Evolutionary conservation across 2,113 vertebrate species (phyloP), one percentile per base, ranked within the genome.

Genomic region (Esox niger): DNA sequence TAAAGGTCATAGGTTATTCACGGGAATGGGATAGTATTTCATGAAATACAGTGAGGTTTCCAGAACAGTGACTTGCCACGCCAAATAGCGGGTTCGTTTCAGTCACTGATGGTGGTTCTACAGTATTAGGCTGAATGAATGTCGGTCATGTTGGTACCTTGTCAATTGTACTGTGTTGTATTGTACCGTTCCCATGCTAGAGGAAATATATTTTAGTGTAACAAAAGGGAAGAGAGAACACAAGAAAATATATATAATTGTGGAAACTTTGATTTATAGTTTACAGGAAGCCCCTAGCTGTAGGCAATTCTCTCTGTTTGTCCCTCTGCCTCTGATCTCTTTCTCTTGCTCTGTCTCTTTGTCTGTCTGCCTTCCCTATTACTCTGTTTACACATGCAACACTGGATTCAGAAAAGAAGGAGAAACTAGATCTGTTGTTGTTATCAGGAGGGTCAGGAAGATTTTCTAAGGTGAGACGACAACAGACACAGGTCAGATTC

Each of bases 401-500:
- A n/a, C n/a, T n/a, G n/a, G n/a, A n/a, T n/a, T n/a, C n/a, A n/a
- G n/a, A n/a, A n/a, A 4, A 17, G 38, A 38, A 9, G 10, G 32
- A 38, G 35, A 38, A 13, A 43, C 13, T 43, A 43, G 38, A 43
- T 43, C 38, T 43, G 38, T 63, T 35, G 49, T 23, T 30, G 66
- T 69, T 64, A 65, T 60, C 26, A 69, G 61, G 43, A 77, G 79
- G 82, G 79, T 85, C 81, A 85, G 52, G n/a, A n/a, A 66, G 74
- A 79, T 76, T 85, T 84, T 82, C 67, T 59, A 33, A 43, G 73
- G 65, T 75, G 66, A 21, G 35, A 64, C 77, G 76, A 74, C 64
- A 62, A 71, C 75, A 67, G 74, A 69, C 75, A 66, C 33, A 13
- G 43, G n/a, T 25, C 49, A 78, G 74, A 70, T 75, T 65, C 70